phyloP scores from a whole-genome alignment of 2,113 vertebrate species.

The Dicaeum eximium region DNA sequence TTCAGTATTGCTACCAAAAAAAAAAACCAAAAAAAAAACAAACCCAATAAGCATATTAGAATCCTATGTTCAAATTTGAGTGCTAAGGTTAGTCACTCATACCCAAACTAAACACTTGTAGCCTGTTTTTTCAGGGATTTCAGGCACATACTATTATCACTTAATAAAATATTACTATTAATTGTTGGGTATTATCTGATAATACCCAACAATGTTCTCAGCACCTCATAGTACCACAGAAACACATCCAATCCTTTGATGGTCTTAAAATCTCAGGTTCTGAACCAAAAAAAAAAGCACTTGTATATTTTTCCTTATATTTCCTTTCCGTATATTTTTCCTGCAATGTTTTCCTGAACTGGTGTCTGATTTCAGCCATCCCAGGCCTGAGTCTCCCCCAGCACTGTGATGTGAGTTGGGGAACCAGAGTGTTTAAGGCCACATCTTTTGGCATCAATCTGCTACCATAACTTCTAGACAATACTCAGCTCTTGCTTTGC shows the following conservation, averaged over 20 bases:
- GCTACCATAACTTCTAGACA: background rate
- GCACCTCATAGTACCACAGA: background rate
- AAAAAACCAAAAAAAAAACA: too few species aligned
- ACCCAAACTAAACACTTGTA: background rate
- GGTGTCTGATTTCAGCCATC: background rate
- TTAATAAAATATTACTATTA: background rate
- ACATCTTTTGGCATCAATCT: background rate
- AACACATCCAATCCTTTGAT: background rate
- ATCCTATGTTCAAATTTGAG: background rate
- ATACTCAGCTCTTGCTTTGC: background rate
- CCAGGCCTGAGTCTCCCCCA: background rate
- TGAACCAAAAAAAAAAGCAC: background rate
- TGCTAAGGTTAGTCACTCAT: background rate
- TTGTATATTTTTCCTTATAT: background rate
- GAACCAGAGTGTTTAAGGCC: background rate
- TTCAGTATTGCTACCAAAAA: background rate
- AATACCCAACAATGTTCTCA: background rate
- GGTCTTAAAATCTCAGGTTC: background rate
- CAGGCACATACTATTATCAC: background rate
- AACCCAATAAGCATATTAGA: background rate
- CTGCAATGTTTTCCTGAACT: background rate
- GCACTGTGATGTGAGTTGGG: accelerated
- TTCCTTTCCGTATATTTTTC: background rate
- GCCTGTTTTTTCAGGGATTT: background rate
- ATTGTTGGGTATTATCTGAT: too few species aligned